Conservation (phyloP, 2,888 invertebrate genomes). For the Linnaemya vulpina region DNA sequence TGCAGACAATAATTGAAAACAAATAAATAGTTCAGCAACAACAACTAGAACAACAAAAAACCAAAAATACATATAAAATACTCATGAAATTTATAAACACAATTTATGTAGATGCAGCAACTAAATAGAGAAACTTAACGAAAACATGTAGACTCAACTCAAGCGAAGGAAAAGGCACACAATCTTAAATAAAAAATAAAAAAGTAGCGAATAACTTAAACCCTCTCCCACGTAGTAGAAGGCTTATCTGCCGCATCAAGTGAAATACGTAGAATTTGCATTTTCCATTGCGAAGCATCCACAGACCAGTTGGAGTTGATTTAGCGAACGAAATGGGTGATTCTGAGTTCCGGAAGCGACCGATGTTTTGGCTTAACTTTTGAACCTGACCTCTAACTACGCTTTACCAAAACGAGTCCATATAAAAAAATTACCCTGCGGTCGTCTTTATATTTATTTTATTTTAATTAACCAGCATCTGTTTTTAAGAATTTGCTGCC, state of each 20-base stretch:
- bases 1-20: constrained; percentile 96
- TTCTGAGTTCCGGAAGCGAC: constrained; percentile 65
- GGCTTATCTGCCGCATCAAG: constrained; percentile 50
- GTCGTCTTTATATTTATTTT: no score
- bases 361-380: constrained; percentile 27
- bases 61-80: constrained; percentile 40
- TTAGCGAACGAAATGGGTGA: constrained; percentile 31
- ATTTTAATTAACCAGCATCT: no score
- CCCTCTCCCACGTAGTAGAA: constrained; percentile 37
- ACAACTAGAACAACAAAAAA: background rate
- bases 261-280: background rate
- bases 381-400: constrained; percentile 53
- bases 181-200: background rate
- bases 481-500: no score
- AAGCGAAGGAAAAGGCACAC: constrained; percentile 1
- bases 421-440: no score
- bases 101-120: constrained; percentile 52
- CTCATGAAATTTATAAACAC: constrained; percentile 43
- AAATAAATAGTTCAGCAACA: constrained; percentile 86
- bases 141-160: constrained; percentile 20
- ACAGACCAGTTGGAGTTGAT: constrained; percentile 7
- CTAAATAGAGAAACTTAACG: constrained; percentile 26
- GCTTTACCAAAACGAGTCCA: background rate
- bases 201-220: constrained; percentile 25
- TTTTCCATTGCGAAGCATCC: constrained; percentile 1